Conservation (phyloP, 2,113 vertebrate genomes). For the Onychorhynchus coronatus region DNA sequence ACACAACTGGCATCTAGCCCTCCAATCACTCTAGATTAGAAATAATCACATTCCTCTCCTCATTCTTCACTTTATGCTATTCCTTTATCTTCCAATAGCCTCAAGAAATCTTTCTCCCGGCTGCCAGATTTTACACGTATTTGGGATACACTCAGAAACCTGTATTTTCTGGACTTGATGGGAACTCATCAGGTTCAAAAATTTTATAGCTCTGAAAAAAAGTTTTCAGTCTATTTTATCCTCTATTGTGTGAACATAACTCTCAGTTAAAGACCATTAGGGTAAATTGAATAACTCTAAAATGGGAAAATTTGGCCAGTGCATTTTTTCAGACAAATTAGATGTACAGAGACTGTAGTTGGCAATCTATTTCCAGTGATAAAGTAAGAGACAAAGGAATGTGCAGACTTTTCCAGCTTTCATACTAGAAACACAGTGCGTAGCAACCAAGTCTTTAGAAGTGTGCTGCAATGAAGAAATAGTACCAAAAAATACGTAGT, state of each 20-base stretch:
- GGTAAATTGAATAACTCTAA: slow-evolving; percentile 71
- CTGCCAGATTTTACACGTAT: not conserved
- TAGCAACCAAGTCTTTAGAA: not conserved
- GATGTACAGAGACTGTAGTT: not conserved
- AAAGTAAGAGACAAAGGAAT: not conserved
- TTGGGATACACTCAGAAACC: not conserved
- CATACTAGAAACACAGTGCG: not conserved
- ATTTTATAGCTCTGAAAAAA: slow-evolving; percentile 57
- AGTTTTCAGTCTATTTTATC: slow-evolving; percentile 48
- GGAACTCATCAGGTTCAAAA: slow-evolving; percentile 29
- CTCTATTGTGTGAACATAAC: slow-evolving; percentile 63
- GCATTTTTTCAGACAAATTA: slow-evolving; percentile 62
- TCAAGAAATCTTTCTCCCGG: not conserved
- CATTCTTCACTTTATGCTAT: not conserved
- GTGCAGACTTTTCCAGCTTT: not conserved
- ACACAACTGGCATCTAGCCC: not conserved
- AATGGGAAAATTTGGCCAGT: slow-evolving; percentile 63
- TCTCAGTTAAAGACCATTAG: slow-evolving; percentile 74
- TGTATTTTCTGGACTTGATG: not conserved
- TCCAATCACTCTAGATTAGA: not conserved
- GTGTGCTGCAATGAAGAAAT: not conserved
- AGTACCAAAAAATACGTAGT: not conserved
- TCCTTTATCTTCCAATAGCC: slow-evolving; percentile 1
- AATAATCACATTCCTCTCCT: not conserved
- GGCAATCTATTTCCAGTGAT: slow-evolving; percentile 31